These are phyloP conservation scores for Caradrina clavipalpis DNA, from an alignment of 2,888 invertebrate genomes.

Conservation along the genomic window DNA sequence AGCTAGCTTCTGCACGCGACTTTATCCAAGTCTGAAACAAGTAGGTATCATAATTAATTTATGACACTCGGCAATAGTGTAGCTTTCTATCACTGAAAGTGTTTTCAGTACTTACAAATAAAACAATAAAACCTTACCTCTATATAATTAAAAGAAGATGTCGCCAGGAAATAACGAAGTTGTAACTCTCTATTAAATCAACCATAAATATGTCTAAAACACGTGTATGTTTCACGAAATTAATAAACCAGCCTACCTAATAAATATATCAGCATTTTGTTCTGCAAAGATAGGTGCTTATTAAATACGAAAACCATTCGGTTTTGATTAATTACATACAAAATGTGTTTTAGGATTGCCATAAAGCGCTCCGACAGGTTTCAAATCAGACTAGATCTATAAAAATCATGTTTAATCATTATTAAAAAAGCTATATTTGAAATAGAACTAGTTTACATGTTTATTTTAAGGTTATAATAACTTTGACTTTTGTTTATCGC, in stretches of 20 bases:
- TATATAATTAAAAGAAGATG: no score
- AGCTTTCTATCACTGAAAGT: no score
- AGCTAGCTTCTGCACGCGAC: no score
- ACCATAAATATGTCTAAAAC: not conserved
- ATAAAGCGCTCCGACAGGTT: conserved; percentile 33
- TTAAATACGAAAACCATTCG: conserved; percentile 13
- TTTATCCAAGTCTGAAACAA: no score
- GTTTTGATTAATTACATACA: conserved; percentile 32
- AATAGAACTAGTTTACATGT: conserved; percentile 12
- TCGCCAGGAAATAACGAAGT: not conserved
- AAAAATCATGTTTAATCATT: conserved; percentile 16
- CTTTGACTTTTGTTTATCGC: conserved; percentile 7
- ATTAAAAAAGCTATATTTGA: conserved; percentile 27
- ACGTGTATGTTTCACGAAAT: not conserved
- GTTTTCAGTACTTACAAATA: no score
- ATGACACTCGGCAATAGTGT: no score
- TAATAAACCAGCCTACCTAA: not conserved
- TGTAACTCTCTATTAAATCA: not conserved
- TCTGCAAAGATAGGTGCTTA: conserved; percentile 2
- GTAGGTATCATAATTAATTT: no score
- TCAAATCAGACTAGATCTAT: conserved; percentile 30
- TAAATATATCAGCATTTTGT: conserved; percentile 23
- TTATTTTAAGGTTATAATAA: conserved; percentile 15
- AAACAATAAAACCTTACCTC: no score
- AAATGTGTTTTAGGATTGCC: conserved; percentile 5